These are phyloP conservation scores for Cenopis cana DNA, from an alignment of 2,888 invertebrate genomes.

Conservation along the genomic window DNA sequence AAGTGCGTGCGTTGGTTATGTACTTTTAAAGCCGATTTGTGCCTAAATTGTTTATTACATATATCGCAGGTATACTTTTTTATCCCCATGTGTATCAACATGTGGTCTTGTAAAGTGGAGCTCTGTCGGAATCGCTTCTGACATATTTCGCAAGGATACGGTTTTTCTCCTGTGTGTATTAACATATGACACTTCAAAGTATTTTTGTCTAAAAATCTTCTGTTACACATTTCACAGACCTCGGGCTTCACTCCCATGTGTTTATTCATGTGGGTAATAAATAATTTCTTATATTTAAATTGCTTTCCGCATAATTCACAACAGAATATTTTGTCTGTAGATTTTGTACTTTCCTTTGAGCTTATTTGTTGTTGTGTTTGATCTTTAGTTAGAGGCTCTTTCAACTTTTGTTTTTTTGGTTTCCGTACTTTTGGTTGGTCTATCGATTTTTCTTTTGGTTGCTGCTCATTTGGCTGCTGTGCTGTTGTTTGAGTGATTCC, in stretches of 20 bases:
- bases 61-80: conserved; percentile 11
- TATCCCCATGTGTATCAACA: conserved; percentile 16
- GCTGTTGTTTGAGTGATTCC: conserved; percentile 12
- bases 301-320: conserved; percentile 31
- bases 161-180: conserved; percentile 22
- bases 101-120: conserved; percentile 24
- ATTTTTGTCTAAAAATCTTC: conserved; percentile 12
- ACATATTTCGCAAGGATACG: conserved; percentile 23
- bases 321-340: conserved; percentile 22
- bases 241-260: conserved; percentile 24
- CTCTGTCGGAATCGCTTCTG: conserved; percentile 21
- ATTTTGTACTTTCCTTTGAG: background rate
- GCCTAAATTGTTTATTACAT: conserved; percentile 16
- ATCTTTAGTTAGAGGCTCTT: background rate
- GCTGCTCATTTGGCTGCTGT: background rate
- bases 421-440: background rate
- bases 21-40: conserved; percentile 27
- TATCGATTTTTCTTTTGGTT: background rate
- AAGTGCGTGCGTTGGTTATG: conserved; percentile 12
- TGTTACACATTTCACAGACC: conserved; percentile 13
- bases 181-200: conserved; percentile 20
- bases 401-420: background rate
- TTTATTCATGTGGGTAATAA: conserved; percentile 19
- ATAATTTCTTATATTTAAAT: conserved; percentile 15
- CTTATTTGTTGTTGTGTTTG: background rate